phyloP scores from a whole-genome alignment of 2,888 invertebrate species.

The Prenolepis imparis region DNA sequence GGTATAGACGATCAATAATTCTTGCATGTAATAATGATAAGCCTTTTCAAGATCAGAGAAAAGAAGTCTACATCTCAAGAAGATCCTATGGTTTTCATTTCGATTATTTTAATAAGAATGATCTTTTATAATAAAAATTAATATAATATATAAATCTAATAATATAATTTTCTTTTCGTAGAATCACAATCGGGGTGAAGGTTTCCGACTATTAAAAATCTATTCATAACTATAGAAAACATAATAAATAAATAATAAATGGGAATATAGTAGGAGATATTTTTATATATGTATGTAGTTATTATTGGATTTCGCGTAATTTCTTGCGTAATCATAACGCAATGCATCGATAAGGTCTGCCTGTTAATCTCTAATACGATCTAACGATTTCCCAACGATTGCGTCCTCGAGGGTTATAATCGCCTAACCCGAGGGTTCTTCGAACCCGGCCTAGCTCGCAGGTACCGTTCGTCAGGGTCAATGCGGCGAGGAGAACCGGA shows the following conservation, averaged over 20 bases:
- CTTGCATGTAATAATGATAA: background rate
- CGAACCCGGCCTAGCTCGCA: constrained; percentile 73
- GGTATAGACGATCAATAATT: constrained; percentile 10
- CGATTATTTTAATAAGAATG: constrained; percentile 8
- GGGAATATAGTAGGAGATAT: background rate
- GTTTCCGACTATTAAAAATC: background rate
- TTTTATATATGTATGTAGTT: background rate
- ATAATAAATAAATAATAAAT: background rate
- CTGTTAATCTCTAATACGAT: constrained; percentile 38
- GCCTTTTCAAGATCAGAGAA: background rate
- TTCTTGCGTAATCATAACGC: constrained; percentile 35
- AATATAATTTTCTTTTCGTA: background rate
- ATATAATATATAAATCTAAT: constrained; percentile 50
- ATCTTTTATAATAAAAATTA: constrained; percentile 39
- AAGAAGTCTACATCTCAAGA: background rate
- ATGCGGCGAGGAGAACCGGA: constrained; percentile 73
- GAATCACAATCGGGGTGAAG: background rate
- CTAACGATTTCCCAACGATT: constrained; percentile 45
- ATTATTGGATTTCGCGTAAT: constrained; percentile 23
- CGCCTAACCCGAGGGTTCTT: constrained; percentile 74
- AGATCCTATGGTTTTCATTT: background rate
- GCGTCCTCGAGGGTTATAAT: constrained; percentile 69
- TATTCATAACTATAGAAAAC: background rate
- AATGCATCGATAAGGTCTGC: constrained; percentile 35
- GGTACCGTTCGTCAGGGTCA: constrained; percentile 79